Evolutionary conservation across 2,888 invertebrate genomes (phyloP), one percentile per base, ranked within the genome.

Genomic region (Tortrix viridana): DNA sequence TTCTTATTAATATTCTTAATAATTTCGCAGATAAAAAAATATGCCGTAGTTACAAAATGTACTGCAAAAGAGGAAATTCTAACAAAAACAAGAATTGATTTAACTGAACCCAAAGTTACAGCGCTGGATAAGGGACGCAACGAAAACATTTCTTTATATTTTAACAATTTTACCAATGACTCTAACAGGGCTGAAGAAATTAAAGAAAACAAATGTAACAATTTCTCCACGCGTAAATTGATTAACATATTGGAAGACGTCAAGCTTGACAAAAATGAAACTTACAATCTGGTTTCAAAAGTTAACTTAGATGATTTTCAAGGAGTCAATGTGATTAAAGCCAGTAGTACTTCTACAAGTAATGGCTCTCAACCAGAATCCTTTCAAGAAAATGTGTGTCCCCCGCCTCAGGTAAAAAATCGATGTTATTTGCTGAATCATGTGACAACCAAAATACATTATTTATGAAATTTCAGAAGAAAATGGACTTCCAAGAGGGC

Each of bases 191-290:
- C 70, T 2, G 64, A 57, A 49, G 60, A 65, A 1, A 43, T 65
- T 12, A 60, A 65, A 57, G 52, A 56, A 43, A 52, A 66, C 22
- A 74, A 75, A 66, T 38, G 67, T 1, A 71, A 76, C 38, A 80
- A 77, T 61, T 87, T 75, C 70, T 80, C 87, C 1, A 80, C 81
- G 22, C 85, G 75, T 52, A 90, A 89, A 72, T 71, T 90, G 12
- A 88, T 92, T 22, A 83, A 88, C 65, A 86, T 92, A 61, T 70
- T 92, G 44, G 83, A 89, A 67, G 85, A 90, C 68, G 69, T 89
- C 2, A 78, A 80, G 52, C 71, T 91, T 32, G 74, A 84, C 71
- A 75, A 74, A 47, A 73, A 70, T 32, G 79, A 86, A 55, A 75
- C 82, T 18, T 74, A 75, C 46, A 74, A 81, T 49, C 76, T 89